Evolutionary conservation across 2,113 vertebrate species (phyloP).

Genomic region (Chrysochloris asiatica): DNA sequence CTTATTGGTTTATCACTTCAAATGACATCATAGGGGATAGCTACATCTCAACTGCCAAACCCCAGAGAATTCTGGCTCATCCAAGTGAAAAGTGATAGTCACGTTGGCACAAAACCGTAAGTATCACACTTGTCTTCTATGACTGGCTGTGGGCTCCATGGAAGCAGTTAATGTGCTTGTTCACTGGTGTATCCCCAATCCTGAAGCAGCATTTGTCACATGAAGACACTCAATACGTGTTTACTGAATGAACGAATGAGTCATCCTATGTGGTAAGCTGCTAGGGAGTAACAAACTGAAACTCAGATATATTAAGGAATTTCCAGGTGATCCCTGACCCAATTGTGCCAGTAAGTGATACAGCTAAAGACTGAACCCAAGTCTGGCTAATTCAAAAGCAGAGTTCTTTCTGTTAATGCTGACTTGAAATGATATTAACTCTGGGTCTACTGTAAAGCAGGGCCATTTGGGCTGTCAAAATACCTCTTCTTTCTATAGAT

Average conservation of each 20-base stretch:
- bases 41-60: no score
- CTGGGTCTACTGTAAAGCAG: not conserved
- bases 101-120: no score
- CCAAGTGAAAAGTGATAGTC: no score
- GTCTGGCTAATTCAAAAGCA: not conserved
- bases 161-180: not conserved
- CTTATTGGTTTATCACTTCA: no score
- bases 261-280: not conserved
- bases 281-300: not conserved
- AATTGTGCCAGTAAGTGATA: not conserved
- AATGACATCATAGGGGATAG: no score
- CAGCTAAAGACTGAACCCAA: not conserved
- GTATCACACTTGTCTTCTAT: slow-evolving; percentile 15
- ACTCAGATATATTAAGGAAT: not conserved
- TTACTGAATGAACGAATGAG: slow-evolving; percentile 20
- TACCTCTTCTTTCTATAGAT: not conserved
- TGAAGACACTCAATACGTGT: not conserved
- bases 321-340: not conserved
- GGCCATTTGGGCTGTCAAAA: not conserved
- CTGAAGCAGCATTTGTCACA: not conserved
- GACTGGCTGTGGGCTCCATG: not conserved
- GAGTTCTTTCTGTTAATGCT: not conserved
- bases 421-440: not conserved
- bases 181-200: not conserved
- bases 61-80: no score